Evolutionary conservation across 2,113 vertebrate species (phyloP), one percentile per base, ranked within the genome.

Genomic region (Jaculus jaculus): DNA sequence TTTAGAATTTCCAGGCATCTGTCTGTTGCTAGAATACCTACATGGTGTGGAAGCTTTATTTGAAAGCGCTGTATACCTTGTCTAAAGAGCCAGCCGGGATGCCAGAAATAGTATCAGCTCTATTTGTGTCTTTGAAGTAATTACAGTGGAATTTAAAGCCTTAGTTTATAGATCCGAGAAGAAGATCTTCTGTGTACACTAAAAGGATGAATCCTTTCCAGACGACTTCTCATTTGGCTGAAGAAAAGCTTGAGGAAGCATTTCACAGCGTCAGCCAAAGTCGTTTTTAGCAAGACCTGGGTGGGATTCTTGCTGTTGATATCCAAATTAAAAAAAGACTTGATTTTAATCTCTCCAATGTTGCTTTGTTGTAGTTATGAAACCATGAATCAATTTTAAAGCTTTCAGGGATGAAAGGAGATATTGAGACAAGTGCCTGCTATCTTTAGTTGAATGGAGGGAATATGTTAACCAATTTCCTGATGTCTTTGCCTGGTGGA

Each of bases 71-170:
- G 73, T 97, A 90, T 97, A 98, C 98, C 98, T 98, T 98, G 96
- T 98, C 95, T 96, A 86, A 98, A 97, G 96, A 97, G 89, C 93
- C 97, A 97, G 96, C 97, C 98, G 98, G 97, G 97, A 98, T 98
- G 97, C 98, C 97, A 98, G 97, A 98, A 98, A 98, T 98, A 97
- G 95, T 94, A 95, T 97, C 92, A 73, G 84, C 95, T 97, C 97
- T 98, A 98, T 98, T 98, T 98, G 98, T 97, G 98, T 97, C 96
- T 97, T 97, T 94, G 92, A 94, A 98, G 98, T 98, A 98, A 98
- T 98, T 98, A 98, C 96, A 98, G 98, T 97, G 98, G 98, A 98
- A 98, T 98, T 98, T 98, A 98, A 98, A 98, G 97, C 96, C 98
- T 97, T 83, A 77, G 97, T 98, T 98, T 98, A 98, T 98, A 98